Base-by-base conservation (phyloP, 2,888 invertebrate species). In the Suillia variegata region DNA sequence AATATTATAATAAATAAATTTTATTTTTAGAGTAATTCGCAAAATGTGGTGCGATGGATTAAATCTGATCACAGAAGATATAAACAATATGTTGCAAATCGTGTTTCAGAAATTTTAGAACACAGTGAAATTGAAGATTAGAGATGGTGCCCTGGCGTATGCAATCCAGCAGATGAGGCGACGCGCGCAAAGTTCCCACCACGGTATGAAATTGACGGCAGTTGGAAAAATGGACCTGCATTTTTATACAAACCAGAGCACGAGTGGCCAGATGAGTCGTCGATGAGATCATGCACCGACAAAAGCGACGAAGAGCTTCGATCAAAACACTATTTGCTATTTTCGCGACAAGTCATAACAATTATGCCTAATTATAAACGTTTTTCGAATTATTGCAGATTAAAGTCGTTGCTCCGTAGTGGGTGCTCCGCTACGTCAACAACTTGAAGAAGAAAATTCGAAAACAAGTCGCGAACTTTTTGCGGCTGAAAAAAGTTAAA, bases 1-100 rank as follows among this genome's bases (percentile, higher is more conserved):
- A 5, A 38, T 15, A 2, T 8, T n/a, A n/a, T n/a, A n/a, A n/a
- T n/a, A n/a, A 31, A 31, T 31, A 31, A 31, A 31, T 8, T 31
- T 31, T 31, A 31, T 18, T 49, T 49, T 49, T 49, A 22, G 49
- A 22, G 49, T 17, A 22, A 49, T 22, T 49, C 49, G 24, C 21
- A 22, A 13, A 49, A 21, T 12, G 49, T 49, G 5, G 22, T 49
- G 13, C 21, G 49, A 10, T 49, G 49, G 49, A 49, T 49, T 13
- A 20, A 13, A 22, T 21, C 49, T 3, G 49, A 49, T 20, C 54
- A 55, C 20, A n/a, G 55, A 1, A 26, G 2, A 15, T 55, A 55
- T 17, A 55, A 55, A 31, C 55, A 58, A 22, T 53, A 53, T 20
- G 48, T 56, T 18, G 56, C 56, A 31, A 34, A 56, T 15, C 13